A percentile compares a stretch with the other conserved stretches of the same genome.
Conservation (phyloP, 1,140 invertebrate genomes). For the Drosophila varians region DNA sequence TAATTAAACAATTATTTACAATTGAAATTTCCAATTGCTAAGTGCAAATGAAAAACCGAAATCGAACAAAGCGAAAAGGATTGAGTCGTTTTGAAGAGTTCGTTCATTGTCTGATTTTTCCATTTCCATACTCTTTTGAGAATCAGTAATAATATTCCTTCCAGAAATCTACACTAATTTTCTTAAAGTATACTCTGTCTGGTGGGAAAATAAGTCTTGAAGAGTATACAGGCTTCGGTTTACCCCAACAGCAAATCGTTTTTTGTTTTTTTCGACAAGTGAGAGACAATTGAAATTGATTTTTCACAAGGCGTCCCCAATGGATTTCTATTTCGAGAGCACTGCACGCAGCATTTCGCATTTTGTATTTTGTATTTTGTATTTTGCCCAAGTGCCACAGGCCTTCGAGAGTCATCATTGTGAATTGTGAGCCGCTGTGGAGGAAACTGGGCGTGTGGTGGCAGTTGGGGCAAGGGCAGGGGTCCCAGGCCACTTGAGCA, state of each 20-base stretch:
- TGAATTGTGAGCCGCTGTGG: background rate
- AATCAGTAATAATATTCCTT: too few relatives aligned
- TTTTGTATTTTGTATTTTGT: too few relatives aligned
- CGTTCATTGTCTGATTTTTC: background rate
- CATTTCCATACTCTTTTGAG: background rate
- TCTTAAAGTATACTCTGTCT: too few relatives aligned
- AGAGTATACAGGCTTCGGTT: background rate
- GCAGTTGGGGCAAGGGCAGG: slow-evolving; percentile 19
- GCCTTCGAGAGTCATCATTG: background rate
- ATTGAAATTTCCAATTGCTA: slow-evolving; percentile 68
- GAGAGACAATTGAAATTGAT: slow-evolving; percentile 75
- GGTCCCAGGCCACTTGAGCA: slow-evolving; percentile 54
- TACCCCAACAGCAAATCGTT: background rate
- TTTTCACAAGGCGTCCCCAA: slow-evolving; percentile 51
- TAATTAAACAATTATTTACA: slow-evolving; percentile 78
- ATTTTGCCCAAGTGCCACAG: background rate
- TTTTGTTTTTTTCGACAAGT: slow-evolving; percentile 52
- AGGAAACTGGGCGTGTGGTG: background rate
- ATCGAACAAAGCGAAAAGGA: slow-evolving; percentile 38
- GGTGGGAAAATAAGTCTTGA: too few relatives aligned
- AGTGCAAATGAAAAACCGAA: slow-evolving; percentile 56
- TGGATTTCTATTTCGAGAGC: slow-evolving; percentile 39
- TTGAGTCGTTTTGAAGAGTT: slow-evolving; percentile 22
- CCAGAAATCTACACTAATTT: too few relatives aligned
- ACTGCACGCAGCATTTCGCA: slow-evolving; percentile 27